Percentiles rank a stretch among this genome's conserved stretches.
Conservation (phyloP, 1,140 invertebrate genomes). For the Luehdorfia chinensis region DNA sequence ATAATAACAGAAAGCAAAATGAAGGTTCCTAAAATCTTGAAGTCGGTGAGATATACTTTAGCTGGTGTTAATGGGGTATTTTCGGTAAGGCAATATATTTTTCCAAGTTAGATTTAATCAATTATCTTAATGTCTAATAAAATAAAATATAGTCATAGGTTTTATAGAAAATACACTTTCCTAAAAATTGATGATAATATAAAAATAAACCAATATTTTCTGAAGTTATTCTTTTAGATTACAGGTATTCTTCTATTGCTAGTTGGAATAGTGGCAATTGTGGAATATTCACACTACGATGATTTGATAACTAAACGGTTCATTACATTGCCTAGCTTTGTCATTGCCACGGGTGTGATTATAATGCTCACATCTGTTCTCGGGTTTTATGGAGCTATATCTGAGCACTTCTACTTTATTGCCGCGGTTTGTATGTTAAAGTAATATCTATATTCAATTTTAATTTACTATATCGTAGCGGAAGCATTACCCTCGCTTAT, state of each 20-base stretch:
- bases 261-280: constrained; percentile 36
- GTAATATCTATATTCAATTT: too few species aligned
- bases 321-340: constrained; percentile 82
- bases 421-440: constrained; percentile 82
- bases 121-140: too few species aligned
- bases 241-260: constrained; percentile 50
- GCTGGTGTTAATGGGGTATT: constrained; percentile 51
- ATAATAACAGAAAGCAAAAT: constrained; percentile 26
- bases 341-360: constrained; percentile 85
- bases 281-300: constrained; percentile 35
- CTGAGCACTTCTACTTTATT: constrained; percentile 90
- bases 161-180: too few species aligned
- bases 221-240: constrained; percentile 49
- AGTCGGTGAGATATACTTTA: constrained; percentile 56
- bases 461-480: too few species aligned
- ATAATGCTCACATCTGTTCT: constrained; percentile 85
- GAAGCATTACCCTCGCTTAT: too few species aligned
- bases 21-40: constrained; percentile 52
- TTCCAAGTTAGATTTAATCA: too few species aligned
- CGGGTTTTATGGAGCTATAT: constrained; percentile 90
- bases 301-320: constrained; percentile 68
- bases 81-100: constrained; percentile 47
- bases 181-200: too few species aligned
- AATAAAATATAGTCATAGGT: too few species aligned
- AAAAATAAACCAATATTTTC: too few species aligned